phyloP scores from a whole-genome alignment of 2,888 invertebrate genomes.

The Ischnus inquisitorius region DNA sequence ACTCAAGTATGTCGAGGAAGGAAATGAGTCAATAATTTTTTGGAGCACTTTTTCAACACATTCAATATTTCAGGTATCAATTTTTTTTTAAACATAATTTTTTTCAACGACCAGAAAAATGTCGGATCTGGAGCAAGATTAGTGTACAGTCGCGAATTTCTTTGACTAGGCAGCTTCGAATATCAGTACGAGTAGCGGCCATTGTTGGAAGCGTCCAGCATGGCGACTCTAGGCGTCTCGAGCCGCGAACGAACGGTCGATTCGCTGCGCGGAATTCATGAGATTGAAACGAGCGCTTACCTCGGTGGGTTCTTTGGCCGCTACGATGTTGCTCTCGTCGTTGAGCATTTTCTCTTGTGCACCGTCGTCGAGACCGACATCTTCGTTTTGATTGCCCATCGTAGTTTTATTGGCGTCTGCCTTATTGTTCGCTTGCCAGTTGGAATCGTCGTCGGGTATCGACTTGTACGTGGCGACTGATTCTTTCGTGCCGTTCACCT shows the following conservation, averaged over 20 bases:
- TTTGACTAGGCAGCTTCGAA: background rate
- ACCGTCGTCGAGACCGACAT: constrained; percentile 77
- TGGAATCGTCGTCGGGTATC: constrained; percentile 77
- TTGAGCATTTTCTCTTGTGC: constrained; percentile 83
- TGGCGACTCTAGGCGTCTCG: constrained; percentile 21
- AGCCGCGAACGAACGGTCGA: background rate
- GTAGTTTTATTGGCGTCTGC: constrained; percentile 38
- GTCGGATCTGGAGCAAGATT: background rate
- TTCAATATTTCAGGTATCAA: too few species aligned
- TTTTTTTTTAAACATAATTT: background rate
- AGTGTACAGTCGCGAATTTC: background rate
- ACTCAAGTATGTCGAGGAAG: background rate
- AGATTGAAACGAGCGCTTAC: constrained; percentile 69
- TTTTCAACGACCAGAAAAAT: background rate
- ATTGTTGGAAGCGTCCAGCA: constrained; percentile 28
- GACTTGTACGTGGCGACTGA: constrained; percentile 78
- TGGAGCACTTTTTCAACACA: too few species aligned
- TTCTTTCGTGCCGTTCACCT: constrained; percentile 77
- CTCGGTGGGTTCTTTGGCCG: constrained; percentile 79
- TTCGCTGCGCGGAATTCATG: background rate
- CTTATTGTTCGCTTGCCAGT: constrained; percentile 67
- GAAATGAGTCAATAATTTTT: too few species aligned
- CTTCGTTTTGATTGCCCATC: constrained; percentile 81
- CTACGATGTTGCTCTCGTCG: constrained; percentile 78
- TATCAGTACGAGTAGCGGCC: background rate